phyloP scores from a whole-genome alignment of 2,888 invertebrate species.

The Eupithecia inturbata region DNA sequence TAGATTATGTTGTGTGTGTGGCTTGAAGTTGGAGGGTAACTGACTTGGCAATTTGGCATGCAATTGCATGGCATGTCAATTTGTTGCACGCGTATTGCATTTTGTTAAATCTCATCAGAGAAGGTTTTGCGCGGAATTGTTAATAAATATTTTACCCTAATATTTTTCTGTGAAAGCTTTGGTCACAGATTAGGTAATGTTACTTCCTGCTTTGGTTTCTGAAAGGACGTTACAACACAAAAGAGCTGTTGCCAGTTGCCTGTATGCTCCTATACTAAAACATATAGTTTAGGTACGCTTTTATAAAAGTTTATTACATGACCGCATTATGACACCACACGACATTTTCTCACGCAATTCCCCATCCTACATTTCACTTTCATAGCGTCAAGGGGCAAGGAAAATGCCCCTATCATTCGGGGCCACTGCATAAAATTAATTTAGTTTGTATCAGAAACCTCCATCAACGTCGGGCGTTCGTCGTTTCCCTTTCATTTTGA shows the following conservation, averaged over 20 bases:
- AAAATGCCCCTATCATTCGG: constrained; percentile 43
- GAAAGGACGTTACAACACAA: neutral
- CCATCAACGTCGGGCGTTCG: constrained; percentile 53
- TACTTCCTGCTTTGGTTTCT: neutral
- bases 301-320: constrained; percentile 25
- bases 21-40: too few species aligned
- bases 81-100: too few species aligned
- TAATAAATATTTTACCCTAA: too few species aligned
- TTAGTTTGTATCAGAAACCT: constrained; percentile 56
- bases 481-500: constrained; percentile 51
- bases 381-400: constrained; percentile 10
- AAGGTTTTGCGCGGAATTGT: too few species aligned
- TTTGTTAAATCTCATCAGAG: too few species aligned
- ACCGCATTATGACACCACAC: constrained; percentile 36
- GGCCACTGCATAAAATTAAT: constrained; percentile 53
- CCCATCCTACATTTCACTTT: constrained; percentile 35
- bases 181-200: too few species aligned
- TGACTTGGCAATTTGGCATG: too few species aligned
- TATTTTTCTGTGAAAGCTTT: too few species aligned
- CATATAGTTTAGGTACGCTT: neutral
- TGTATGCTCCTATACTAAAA: neutral
- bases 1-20: too few species aligned
- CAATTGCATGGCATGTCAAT: too few species aligned
- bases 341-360: constrained; percentile 56
- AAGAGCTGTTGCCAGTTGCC: neutral